These are phyloP conservation scores for Betta splendens DNA, from an alignment of 2,797 vertebrate genomes.

Conservation along the genomic window DNA sequence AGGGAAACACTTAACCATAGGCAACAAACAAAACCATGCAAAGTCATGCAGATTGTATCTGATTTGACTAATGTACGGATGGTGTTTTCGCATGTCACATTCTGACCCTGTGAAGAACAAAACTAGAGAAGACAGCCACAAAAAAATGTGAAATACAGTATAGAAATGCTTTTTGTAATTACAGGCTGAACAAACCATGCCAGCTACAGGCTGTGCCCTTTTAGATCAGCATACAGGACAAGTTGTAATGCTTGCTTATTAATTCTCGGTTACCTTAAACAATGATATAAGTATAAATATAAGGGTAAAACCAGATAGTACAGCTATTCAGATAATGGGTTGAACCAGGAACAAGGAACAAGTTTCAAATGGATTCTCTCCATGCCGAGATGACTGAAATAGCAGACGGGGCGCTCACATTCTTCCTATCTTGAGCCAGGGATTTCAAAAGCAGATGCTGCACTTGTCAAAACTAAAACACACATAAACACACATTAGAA, in stretches of 20 bases:
- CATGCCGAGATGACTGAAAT: conserved; percentile 34
- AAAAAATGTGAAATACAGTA: conserved; percentile 3
- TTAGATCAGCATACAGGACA: neutral
- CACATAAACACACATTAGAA: neutral
- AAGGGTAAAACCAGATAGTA: conserved; percentile 37
- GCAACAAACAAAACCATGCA: neutral
- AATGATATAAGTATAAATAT: neutral
- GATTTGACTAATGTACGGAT: neutral
- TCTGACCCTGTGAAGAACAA: neutral
- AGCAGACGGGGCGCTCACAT: conserved; percentile 42
- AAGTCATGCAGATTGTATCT: neutral
- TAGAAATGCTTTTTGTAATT: neutral
- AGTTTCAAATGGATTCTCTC: conserved; percentile 29
- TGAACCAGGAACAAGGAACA: conserved; percentile 17
- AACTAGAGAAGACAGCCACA: neutral
- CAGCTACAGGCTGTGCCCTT: neutral
- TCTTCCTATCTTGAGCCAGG: conserved; percentile 22
- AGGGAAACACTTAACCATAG: neutral
- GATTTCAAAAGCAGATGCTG: conserved; percentile 60
- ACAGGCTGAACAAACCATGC: neutral
- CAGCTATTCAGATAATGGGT: too few species aligned
- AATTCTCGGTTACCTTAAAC: neutral
- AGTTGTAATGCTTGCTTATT: neutral
- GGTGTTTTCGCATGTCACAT: neutral
- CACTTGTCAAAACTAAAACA: conserved; percentile 26